Percentiles rank a stretch among this genome's conserved stretches.
phyloP scores from a whole-genome alignment of 92 coral and sea anemone species.

The Micromussa lordhowensis region DNA sequence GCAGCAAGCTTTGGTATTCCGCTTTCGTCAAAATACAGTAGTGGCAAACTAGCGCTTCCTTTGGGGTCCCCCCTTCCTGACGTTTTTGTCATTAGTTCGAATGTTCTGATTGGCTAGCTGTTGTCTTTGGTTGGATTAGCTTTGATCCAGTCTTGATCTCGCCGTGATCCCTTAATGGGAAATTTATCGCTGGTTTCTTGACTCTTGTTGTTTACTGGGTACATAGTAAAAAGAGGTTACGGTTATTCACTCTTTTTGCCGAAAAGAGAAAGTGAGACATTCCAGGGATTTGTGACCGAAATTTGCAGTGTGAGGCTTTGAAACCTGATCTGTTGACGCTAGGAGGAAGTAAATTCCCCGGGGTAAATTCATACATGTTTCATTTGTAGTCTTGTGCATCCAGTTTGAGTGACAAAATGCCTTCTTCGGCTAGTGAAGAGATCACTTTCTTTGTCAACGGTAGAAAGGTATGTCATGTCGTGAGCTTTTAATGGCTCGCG shows the following conservation, averaged over 20 bases:
- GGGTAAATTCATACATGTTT: not conserved
- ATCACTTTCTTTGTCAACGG: slow-evolving; percentile 74
- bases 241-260: not conserved
- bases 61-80: not conserved
- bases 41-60: too few relatives aligned
- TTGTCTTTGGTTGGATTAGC: not conserved
- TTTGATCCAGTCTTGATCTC: not conserved
- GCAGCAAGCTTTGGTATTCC: too few relatives aligned
- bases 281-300: not conserved
- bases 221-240: not conserved
- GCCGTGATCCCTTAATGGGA: not conserved
- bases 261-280: not conserved
- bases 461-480: slow-evolving; percentile 55
- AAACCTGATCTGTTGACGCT: not conserved
- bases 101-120: not conserved
- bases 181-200: not conserved
- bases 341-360: not conserved
- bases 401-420: slow-evolving; percentile 18
- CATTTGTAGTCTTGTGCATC: not conserved
- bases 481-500: not conserved
- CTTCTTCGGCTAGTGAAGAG: slow-evolving; percentile 33
- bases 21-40: not conserved
- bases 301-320: not conserved
- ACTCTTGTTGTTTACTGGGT: not conserved
- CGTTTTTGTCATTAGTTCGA: not conserved